Evolutionary conservation across 1,140 invertebrate species (phyloP).

Genomic region (Pemphigus obesinymphae): DNA sequence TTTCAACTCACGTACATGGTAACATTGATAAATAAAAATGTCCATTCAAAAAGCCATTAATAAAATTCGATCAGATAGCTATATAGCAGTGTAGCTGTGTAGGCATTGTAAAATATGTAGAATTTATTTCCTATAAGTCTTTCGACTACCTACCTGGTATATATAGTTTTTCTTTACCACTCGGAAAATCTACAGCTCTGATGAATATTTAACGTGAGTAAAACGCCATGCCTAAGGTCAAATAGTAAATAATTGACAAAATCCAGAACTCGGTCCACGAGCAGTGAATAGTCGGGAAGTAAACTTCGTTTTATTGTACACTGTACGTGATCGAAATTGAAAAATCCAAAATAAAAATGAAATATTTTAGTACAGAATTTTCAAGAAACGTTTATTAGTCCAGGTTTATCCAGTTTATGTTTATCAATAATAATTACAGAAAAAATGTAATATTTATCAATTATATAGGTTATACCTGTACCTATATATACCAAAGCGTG

Average conservation of each 20-base stretch:
- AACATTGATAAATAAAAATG: slow-evolving; percentile 17
- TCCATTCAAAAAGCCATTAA: background rate
- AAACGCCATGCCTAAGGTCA: background rate
- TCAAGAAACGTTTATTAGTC: background rate
- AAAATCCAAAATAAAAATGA: background rate
- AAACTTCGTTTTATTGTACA: slow-evolving; percentile 5
- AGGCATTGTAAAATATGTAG: slow-evolving; percentile 17
- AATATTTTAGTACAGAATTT: background rate
- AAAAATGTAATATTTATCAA: too few species aligned
- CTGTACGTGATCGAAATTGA: slow-evolving; percentile 12
- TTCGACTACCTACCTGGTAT: background rate
- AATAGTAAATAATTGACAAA: slow-evolving; percentile 30
- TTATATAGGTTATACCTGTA: too few species aligned
- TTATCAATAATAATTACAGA: too few species aligned
- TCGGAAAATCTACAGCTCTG: background rate
- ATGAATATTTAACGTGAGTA: slow-evolving; percentile 2
- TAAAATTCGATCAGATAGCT: slow-evolving; percentile 15
- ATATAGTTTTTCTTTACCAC: slow-evolving; percentile 6
- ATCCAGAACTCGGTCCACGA: background rate
- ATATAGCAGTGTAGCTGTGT: too few species aligned
- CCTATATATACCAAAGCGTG: too few species aligned
- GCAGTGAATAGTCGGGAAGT: background rate
- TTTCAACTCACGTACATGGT: slow-evolving; percentile 9
- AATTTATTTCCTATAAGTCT: background rate
- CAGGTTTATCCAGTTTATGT: too few species aligned